A percentile compares a stretch with the other conserved stretches of the same genome.
These are phyloP conservation scores for Rhynchonycteris naso DNA, from an alignment of 2,797 vertebrate genomes.

Conservation along the genomic window DNA sequence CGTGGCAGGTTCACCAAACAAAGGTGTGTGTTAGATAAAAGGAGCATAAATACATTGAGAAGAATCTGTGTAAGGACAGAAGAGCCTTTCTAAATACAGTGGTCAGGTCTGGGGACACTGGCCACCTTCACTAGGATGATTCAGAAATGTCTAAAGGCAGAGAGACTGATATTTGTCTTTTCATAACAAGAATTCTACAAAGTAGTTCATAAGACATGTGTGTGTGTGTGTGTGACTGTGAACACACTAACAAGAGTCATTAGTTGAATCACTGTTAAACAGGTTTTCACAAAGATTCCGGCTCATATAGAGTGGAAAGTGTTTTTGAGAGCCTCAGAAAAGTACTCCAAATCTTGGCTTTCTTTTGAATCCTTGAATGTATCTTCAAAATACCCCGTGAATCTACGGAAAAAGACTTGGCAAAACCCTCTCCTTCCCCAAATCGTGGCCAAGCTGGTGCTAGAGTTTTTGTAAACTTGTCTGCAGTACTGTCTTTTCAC, in stretches of 20 bases:
- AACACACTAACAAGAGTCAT: background rate
- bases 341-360: background rate
- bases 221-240: background rate
- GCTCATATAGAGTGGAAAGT: background rate
- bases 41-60: background rate
- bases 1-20: background rate
- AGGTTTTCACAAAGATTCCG: background rate
- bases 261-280: background rate
- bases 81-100: background rate
- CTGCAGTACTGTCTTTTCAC: background rate
- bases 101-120: background rate
- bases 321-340: background rate
- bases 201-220: background rate
- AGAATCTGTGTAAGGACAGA: background rate
- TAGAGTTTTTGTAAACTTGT: background rate
- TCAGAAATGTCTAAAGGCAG: background rate
- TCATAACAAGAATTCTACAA: background rate
- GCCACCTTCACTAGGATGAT: background rate
- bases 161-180: background rate
- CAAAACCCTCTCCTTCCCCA: background rate
- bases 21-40: background rate
- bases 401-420: fast-evolving
- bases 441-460: background rate
- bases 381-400: background rate
- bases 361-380: background rate